Evolutionary conservation across 2,888 invertebrate species (phyloP), one percentile per base, ranked within the genome.

Genomic region (Cartodere bifasciata): DNA sequence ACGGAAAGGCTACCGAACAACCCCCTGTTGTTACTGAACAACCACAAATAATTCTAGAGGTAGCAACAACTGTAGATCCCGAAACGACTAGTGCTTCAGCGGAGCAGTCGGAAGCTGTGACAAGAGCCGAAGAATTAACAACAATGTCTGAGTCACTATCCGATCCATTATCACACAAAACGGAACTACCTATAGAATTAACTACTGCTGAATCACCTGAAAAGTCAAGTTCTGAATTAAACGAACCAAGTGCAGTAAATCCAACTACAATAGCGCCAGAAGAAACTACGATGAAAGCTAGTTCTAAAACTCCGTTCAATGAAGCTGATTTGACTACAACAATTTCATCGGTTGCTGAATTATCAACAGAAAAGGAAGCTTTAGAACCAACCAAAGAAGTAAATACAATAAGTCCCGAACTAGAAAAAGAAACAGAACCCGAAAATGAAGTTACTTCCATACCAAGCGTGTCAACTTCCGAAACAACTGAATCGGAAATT

Each of bases 371-470:
- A n/a, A n/a, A n/a, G n/a, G 27, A 16, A 5, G 9, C 3, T 6
- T 10, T 9, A 10, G 17, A 30, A 12, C 11, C 23, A 2, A 22
- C 23, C 16, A 14, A 24, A 7, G n/a, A 7, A 14, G 16, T 10
- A 13, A 31, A 40, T 25, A 28, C 36, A 22, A 37, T 24, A n/a
- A n/a, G n/a, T 14, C 12, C 27, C 9, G 7, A 20, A 13, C 30
- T 16, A 17, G 22, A 29, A 31, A 32, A 20, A 20, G 31, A 35
- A 26, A 16, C 31, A 21, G 28, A 28, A 21, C n/a, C 14, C 12
- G 25, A 30, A 24, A 9, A 24, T 22, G 29, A 34, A 16, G 28
- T 35, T 17, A 21, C 33, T 13, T 11, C 16, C 14, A 12, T 13
- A 7, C 22, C 23, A 13, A 28, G 14, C 2, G 13, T 11, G 6